Conservation (phyloP, 2,888 invertebrate genomes). For the Cecidostiba fungosa region DNA sequence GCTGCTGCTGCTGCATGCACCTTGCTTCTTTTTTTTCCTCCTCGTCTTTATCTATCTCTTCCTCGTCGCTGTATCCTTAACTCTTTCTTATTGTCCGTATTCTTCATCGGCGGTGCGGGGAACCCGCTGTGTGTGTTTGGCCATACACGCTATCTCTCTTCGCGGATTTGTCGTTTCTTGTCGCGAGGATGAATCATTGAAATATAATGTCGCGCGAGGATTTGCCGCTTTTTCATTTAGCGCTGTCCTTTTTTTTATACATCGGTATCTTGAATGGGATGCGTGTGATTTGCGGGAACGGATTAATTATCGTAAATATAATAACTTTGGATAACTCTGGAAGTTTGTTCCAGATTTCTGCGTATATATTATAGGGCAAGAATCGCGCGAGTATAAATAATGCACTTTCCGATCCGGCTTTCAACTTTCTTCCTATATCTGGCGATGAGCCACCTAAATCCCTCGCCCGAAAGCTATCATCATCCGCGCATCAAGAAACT, state of each 20-base stretch:
- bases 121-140: background rate
- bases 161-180: slow-evolving; percentile 48
- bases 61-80: background rate
- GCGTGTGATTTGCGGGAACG: background rate
- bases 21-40: background rate
- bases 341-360: too few relatives aligned
- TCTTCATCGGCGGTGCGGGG: background rate
- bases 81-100: slow-evolving; percentile 29
- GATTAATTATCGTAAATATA: too few relatives aligned
- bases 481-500: slow-evolving; percentile 24
- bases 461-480: slow-evolving; percentile 38
- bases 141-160: slow-evolving; percentile 11
- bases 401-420: background rate
- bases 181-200: slow-evolving; percentile 31
- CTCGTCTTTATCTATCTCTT: slow-evolving; percentile 21
- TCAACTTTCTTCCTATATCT: slow-evolving; percentile 10
- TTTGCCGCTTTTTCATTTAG: background rate
- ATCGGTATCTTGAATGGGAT: background rate
- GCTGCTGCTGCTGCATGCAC: background rate
- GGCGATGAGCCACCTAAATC: background rate
- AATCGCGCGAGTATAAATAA: too few relatives aligned
- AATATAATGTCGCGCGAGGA: slow-evolving; percentile 4
- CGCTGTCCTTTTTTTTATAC: background rate
- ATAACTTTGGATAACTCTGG: too few relatives aligned
- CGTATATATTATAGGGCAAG: too few relatives aligned